Conservation (phyloP, 1,140 invertebrate genomes). For the Bacillus rossius region DNA sequence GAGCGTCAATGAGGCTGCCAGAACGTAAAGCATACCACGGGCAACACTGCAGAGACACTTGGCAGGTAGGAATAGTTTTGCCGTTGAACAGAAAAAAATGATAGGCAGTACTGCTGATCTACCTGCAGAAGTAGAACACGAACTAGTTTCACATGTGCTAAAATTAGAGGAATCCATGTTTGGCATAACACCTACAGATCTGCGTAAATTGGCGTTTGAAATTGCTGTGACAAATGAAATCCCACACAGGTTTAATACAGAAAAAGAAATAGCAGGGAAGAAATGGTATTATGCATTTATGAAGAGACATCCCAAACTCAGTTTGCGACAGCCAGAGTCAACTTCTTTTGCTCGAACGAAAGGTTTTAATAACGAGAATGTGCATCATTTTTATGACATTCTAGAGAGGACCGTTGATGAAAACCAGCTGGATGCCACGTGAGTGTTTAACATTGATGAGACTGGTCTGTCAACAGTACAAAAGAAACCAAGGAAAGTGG, state of each 20-base stretch:
- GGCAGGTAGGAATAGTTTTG: conserved; percentile 3
- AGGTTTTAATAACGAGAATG: conserved; percentile 35
- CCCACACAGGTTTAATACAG: conserved; percentile 29
- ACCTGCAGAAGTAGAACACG: not conserved
- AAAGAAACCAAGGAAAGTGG: conserved; percentile 28
- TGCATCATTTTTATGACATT: conserved; percentile 30
- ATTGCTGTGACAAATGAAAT: conserved; percentile 8
- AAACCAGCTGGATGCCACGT: conserved; percentile 28
- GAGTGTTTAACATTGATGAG: conserved; percentile 42
- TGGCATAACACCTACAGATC: not conserved
- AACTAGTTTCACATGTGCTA: not conserved
- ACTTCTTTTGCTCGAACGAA: conserved; percentile 37
- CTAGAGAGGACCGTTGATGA: conserved; percentile 26
- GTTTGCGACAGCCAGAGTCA: conserved; percentile 37
- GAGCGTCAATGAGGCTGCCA: conserved; percentile 7
- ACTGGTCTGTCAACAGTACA: conserved; percentile 30
- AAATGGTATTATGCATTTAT: conserved; percentile 41
- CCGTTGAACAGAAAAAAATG: not conserved
- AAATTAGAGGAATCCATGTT: not conserved
- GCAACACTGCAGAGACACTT: conserved; percentile 12
- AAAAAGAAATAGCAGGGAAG: conserved; percentile 36
- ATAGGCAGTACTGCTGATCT: not conserved
- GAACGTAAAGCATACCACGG: conserved; percentile 7
- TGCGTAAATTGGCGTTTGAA: not conserved
- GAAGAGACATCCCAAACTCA: conserved; percentile 35